Conservation (phyloP, 1,140 invertebrate species). For the Steinernema khuongi region DNA sequence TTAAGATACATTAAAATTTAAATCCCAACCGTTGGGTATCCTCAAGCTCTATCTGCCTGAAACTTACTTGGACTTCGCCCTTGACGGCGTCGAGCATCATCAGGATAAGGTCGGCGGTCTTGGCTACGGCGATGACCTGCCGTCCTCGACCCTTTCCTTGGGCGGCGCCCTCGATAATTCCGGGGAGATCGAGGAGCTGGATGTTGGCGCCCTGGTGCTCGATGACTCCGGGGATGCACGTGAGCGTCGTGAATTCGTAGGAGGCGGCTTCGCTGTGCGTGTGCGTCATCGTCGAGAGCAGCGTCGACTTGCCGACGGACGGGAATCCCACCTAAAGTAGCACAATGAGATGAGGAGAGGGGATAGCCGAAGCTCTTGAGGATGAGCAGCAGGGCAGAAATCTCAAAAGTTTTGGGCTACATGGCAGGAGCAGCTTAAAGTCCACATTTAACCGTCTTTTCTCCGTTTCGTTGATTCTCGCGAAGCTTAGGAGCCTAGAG, state of each 20-base stretch:
- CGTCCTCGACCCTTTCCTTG: conserved; percentile 78
- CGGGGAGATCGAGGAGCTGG: conserved; percentile 94
- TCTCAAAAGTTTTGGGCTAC: no score
- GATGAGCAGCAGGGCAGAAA: no score
- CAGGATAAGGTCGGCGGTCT: conserved; percentile 94
- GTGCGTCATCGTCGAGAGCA: conserved; percentile 83
- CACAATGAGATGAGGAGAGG: background rate
- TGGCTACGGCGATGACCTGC: conserved; percentile 96
- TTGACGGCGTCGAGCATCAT: conserved; percentile 97
- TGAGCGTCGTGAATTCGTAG: conserved; percentile 98
- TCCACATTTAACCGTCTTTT: no score
- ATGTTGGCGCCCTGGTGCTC: conserved; percentile 76
- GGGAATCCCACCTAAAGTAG: conserved; percentile 60
- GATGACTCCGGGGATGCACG: conserved; percentile 89
- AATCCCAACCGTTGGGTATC: no score
- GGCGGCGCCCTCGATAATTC: conserved; percentile 99
- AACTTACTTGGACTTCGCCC: conserved; percentile 55
- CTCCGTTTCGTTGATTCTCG: no score
- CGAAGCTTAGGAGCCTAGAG: no score
- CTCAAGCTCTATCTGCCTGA: no score
- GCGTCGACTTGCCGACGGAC: conserved; percentile 72
- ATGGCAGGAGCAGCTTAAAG: no score
- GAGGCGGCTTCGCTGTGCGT: conserved; percentile 90
- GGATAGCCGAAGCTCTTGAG: no score
- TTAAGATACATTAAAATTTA: no score